phyloP scores from a whole-genome alignment of 2,113 vertebrate species.

The Pungitius pungitius region DNA sequence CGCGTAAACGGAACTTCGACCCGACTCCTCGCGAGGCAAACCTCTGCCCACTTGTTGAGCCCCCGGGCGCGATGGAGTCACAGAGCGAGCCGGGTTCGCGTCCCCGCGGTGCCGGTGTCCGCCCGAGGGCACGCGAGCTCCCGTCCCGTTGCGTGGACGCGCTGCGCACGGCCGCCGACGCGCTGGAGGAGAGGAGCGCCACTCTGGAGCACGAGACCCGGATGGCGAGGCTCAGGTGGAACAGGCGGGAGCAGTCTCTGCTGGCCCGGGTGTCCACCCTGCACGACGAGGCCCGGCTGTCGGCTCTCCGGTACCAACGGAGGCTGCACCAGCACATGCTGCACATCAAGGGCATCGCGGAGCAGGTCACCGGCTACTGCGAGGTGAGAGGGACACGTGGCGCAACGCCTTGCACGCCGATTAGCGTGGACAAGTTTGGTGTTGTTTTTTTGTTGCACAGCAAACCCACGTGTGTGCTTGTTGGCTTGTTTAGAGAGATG shows the following conservation, averaged over 20 bases:
- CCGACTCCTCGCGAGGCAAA: neutral
- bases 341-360: constrained; percentile 75
- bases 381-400: constrained; percentile 74
- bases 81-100: constrained; percentile 27
- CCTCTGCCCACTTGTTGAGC: too few relatives aligned
- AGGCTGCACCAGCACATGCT: constrained; percentile 80
- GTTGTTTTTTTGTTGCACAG: neutral
- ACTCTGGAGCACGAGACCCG: constrained; percentile 65
- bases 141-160: constrained; percentile 62
- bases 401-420: neutral
- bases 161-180: constrained; percentile 54
- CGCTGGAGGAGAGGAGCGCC: constrained; percentile 56
- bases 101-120: constrained; percentile 28
- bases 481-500: constrained; percentile 43
- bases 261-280: constrained; percentile 77
- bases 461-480: neutral
- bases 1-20: constrained; percentile 33
- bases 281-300: constrained; percentile 83
- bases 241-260: constrained; percentile 76
- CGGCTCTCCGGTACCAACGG: constrained; percentile 76
- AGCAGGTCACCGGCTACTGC: constrained; percentile 68
- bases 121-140: constrained; percentile 65
- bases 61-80: constrained; percentile 44
- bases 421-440: too few relatives aligned
- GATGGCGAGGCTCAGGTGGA: constrained; percentile 73